These are phyloP conservation scores for Epistrophe eligans DNA, from an alignment of 2,888 invertebrate genomes.

Conservation along the genomic window DNA sequence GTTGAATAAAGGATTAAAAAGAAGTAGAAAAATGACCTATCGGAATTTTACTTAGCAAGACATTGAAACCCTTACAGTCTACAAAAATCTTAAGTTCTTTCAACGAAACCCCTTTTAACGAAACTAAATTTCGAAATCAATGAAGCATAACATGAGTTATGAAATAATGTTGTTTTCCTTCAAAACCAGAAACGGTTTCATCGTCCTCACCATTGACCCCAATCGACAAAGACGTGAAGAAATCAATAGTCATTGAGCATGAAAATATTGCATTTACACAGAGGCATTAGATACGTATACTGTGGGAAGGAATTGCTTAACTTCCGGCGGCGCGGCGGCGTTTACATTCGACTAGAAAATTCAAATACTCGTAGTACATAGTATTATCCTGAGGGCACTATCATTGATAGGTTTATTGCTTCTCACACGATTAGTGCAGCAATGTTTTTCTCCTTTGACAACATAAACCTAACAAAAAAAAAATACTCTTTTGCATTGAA, in stretches of 20 bases:
- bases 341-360: not conserved
- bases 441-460: slow-evolving; percentile 19
- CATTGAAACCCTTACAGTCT: not conserved
- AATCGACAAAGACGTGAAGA: slow-evolving; percentile 41
- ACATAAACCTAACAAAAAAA: too few relatives aligned
- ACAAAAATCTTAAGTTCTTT: not conserved
- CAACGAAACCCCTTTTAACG: not conserved
- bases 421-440: slow-evolving; percentile 48
- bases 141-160: slow-evolving; percentile 38
- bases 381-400: slow-evolving; percentile 44
- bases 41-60: too few relatives aligned
- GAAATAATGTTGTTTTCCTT: slow-evolving; percentile 6
- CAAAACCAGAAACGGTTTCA: not conserved
- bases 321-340: slow-evolving; percentile 35
- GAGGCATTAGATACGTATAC: not conserved
- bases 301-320: slow-evolving; percentile 29
- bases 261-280: slow-evolving; percentile 48
- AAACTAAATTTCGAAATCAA: slow-evolving; percentile 19
- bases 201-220: slow-evolving; percentile 28
- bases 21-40: too few relatives aligned
- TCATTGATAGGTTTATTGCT: slow-evolving; percentile 40
- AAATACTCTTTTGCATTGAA: not conserved
- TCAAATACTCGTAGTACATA: slow-evolving; percentile 7
- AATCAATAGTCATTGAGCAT: slow-evolving; percentile 72
- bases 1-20: too few relatives aligned